Conservation (phyloP, 2,797 vertebrate genomes). For the Gobionotothen gibberifrons region DNA sequence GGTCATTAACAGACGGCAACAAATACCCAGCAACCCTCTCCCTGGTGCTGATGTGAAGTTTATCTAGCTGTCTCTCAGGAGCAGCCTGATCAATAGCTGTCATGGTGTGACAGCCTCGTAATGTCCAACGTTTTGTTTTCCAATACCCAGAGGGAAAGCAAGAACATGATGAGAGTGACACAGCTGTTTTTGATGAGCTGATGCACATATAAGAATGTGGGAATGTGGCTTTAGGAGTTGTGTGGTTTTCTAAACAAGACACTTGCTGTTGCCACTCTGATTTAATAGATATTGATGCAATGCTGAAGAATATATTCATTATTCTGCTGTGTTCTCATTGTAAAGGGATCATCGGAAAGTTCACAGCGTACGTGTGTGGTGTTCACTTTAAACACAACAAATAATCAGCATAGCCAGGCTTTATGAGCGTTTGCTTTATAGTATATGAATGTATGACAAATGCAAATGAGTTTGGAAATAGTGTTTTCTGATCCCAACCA, state of each 20-base stretch:
- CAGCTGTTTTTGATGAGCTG: constrained; percentile 23
- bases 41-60: constrained; percentile 27
- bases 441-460: constrained; percentile 35
- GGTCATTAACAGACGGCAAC: constrained; percentile 39
- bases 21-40: constrained; percentile 17
- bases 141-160: constrained; percentile 18
- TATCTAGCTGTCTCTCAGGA: constrained; percentile 34
- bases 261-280: background rate
- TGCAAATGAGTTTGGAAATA: constrained; percentile 49
- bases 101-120: constrained; percentile 40
- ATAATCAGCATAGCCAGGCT: constrained; percentile 3
- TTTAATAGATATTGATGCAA: constrained; percentile 41
- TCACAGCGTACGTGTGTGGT: rapidly evolving
- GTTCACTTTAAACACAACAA: background rate
- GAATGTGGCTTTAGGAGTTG: background rate
- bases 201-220: background rate
- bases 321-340: background rate
- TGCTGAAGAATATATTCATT: constrained; percentile 4
- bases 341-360: background rate
- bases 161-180: constrained; percentile 24
- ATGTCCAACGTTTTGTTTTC: constrained; percentile 53
- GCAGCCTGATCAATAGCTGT: constrained; percentile 63
- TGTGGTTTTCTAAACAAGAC: constrained; percentile 21
- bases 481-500: constrained; percentile 44
- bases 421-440: constrained; percentile 1